These are phyloP conservation scores for Drosophila lini DNA, from an alignment of 1,140 invertebrate genomes.

Conservation along the genomic window DNA sequence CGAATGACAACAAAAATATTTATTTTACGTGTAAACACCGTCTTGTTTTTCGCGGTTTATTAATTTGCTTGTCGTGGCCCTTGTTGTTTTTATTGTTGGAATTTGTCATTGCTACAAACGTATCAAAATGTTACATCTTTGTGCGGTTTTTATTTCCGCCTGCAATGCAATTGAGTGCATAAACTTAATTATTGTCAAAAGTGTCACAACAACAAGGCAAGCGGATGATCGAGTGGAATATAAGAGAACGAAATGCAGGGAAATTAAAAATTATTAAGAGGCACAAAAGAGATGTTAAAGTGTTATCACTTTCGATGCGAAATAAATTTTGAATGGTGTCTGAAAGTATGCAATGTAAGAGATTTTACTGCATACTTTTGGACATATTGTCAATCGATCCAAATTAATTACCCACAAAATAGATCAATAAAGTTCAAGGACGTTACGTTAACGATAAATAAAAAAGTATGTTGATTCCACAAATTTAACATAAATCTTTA, in stretches of 20 bases:
- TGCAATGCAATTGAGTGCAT: constrained; percentile 60
- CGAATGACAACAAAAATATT: constrained; percentile 57
- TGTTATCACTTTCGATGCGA: no score
- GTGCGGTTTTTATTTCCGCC: constrained; percentile 42
- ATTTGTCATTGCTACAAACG: constrained; percentile 33
- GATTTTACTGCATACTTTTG: no score
- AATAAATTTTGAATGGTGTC: no score
- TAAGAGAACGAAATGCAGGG: neutral
- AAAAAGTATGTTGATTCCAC: neutral
- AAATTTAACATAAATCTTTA: neutral
- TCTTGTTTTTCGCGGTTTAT: constrained; percentile 42
- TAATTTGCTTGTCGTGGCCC: constrained; percentile 23
- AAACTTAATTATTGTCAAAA: constrained; percentile 61
- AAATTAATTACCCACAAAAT: neutral
- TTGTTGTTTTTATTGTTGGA: constrained; percentile 28
- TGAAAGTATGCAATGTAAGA: neutral
- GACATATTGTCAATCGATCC: no score
- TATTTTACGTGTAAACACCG: constrained; percentile 53
- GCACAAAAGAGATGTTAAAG: neutral
- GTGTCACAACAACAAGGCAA: constrained; percentile 50
- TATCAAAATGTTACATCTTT: constrained; percentile 45
- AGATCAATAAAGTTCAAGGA: neutral
- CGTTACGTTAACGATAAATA: neutral
- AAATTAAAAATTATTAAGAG: neutral
- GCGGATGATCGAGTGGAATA: constrained; percentile 27